Conservation (phyloP, 2,113 vertebrate species). For the Dromas ardeola region DNA sequence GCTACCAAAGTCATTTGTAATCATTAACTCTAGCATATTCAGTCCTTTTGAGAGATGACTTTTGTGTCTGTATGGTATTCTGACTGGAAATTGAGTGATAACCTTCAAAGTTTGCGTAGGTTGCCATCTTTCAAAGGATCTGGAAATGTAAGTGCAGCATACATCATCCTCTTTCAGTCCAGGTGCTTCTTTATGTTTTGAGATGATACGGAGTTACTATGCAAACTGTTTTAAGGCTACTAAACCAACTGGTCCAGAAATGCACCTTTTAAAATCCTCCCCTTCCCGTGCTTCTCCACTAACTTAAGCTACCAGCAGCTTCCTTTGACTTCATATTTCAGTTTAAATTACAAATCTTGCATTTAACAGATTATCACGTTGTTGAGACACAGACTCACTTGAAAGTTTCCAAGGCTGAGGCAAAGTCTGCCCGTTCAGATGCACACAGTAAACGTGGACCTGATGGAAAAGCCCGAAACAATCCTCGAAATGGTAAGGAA, state of each 20-base stretch:
- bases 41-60: background rate
- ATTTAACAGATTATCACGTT: constrained; percentile 74
- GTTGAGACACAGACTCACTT: constrained; percentile 79
- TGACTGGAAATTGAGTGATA: background rate
- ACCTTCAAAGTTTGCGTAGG: background rate
- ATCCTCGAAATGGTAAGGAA: constrained; percentile 73
- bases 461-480: constrained; percentile 73
- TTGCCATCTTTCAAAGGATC: background rate
- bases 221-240: background rate
- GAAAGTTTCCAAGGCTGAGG: constrained; percentile 74
- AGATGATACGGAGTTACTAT: background rate
- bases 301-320: background rate
- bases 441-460: constrained; percentile 67
- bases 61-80: background rate
- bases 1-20: background rate
- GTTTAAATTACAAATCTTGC: constrained; percentile 22
- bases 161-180: background rate
- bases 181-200: background rate
- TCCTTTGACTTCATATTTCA: background rate
- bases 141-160: background rate
- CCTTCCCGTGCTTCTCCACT: background rate
- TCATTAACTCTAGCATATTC: background rate
- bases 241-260: background rate
- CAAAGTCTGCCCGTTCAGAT: constrained; percentile 75
- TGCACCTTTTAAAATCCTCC: background rate